These are phyloP conservation scores for Chelonia mydas DNA, from an alignment of 2,797 vertebrate species.

Conservation along the genomic window DNA sequence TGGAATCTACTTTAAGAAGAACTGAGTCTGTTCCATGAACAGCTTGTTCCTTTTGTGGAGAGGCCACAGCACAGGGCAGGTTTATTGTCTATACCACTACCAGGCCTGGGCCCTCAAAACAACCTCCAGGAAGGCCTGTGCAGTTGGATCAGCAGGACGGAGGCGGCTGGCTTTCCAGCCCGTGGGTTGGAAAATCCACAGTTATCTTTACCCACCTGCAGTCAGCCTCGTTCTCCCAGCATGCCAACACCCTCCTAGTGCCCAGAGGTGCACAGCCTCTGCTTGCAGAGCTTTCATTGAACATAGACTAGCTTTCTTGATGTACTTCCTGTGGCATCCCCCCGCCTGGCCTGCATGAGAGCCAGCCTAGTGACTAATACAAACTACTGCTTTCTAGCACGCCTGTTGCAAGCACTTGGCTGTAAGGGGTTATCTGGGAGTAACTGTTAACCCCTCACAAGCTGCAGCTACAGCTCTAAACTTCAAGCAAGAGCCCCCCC, in stretches of 20 bases:
- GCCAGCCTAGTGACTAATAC: not conserved
- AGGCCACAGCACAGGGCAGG: not conserved
- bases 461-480: not conserved
- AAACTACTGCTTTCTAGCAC: not conserved
- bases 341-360: not conserved
- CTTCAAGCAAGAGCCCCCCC: rapidly evolving
- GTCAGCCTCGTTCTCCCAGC: too few relatives aligned
- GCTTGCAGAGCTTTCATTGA: not conserved
- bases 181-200: not conserved
- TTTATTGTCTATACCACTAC: not conserved
- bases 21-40: not conserved
- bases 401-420: not conserved
- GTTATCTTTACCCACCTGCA: not conserved
- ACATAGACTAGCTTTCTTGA: not conserved
- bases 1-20: not conserved
- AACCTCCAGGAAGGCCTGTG: too few relatives aligned
- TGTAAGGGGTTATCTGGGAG: not conserved
- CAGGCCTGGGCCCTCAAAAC: not conserved
- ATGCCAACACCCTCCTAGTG: not conserved
- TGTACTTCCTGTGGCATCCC: not conserved
- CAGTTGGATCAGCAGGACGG: not conserved
- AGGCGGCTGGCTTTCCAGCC: not conserved
- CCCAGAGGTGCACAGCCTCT: not conserved
- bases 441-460: too few relatives aligned
- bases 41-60: not conserved